These are phyloP conservation scores for Brassicogethes aeneus DNA, from an alignment of 2,888 invertebrate genomes.

Conservation along the genomic window DNA sequence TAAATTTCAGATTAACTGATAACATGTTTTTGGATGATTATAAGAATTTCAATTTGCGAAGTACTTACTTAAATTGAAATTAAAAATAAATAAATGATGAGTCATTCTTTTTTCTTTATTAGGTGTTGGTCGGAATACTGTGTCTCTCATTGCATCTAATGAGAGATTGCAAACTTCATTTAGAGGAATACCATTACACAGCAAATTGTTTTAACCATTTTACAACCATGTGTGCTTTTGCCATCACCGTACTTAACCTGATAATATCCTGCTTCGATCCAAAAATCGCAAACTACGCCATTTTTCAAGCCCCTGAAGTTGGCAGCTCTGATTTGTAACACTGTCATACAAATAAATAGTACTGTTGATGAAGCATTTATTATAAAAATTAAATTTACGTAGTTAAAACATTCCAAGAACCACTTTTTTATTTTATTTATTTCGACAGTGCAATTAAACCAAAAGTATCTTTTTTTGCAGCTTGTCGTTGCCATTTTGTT, in stretches of 20 bases:
- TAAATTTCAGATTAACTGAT: no score
- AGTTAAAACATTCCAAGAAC: no score
- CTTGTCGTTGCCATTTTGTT: slow-evolving; percentile 73
- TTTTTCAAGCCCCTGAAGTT: slow-evolving; percentile 26
- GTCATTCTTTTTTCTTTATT: no score
- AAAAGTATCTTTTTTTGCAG: no score
- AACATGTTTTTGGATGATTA: no score
- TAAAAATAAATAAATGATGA: no score
- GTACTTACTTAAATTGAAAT: no score
- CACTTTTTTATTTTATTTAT: slow-evolving; percentile 10
- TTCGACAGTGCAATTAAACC: no score
- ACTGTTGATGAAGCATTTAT: neutral
- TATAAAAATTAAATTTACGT: neutral
- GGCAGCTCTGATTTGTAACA: neutral
- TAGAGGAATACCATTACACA: slow-evolving; percentile 57
- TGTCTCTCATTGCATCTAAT: slow-evolving; percentile 65
- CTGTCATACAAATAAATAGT: neutral
- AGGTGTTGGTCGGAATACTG: slow-evolving; percentile 69
- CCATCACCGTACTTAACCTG: slow-evolving; percentile 66
- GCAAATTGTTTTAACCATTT: slow-evolving; percentile 63
- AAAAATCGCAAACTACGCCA: slow-evolving; percentile 48
- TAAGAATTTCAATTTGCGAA: no score
- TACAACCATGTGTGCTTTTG: slow-evolving; percentile 60
- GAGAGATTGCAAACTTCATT: slow-evolving; percentile 67
- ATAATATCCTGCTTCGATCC: slow-evolving; percentile 74